Conservation (phyloP, 37 sponge, comb jelly and placozoan genomes). For the Mnemiopsis leidyi region DNA sequence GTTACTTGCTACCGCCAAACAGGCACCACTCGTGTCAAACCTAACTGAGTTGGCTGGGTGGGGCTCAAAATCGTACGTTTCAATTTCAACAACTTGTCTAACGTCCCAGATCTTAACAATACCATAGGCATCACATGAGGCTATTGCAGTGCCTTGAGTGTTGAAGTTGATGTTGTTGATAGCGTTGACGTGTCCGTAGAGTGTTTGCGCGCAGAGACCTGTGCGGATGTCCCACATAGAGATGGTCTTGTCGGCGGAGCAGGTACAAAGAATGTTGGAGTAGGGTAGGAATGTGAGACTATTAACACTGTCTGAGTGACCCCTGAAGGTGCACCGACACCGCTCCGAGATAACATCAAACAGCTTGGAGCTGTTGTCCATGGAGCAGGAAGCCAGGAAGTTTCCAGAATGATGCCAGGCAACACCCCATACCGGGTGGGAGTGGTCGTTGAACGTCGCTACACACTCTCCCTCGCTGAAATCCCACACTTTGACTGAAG, state of each 20-base stretch:
- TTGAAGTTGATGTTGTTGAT: constrained; percentile 74
- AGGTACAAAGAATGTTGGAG: constrained; percentile 72
- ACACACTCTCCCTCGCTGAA: constrained; percentile 71
- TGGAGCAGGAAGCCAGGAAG: constrained; percentile 75
- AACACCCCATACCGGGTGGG: constrained; percentile 87
- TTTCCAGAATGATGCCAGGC: constrained; percentile 82
- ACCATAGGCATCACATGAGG: constrained; percentile 68
- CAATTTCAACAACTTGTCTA: background rate
- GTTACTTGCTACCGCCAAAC: constrained; percentile 77
- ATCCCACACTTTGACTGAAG: constrained; percentile 88
- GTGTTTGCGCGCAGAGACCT: constrained; percentile 88
- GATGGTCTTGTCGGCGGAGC: constrained; percentile 93
- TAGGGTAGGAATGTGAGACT: constrained; percentile 80
- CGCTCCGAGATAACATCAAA: constrained; percentile 76
- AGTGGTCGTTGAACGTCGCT: constrained; percentile 80
- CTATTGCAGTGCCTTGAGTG: constrained; percentile 50
- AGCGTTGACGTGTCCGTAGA: constrained; percentile 85
- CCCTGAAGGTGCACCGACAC: constrained; percentile 80
- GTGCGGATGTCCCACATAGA: constrained; percentile 95
- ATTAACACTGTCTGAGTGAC: constrained; percentile 92
- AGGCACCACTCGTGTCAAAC: constrained; percentile 79
- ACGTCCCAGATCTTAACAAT: constrained; percentile 81
- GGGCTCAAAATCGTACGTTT: constrained; percentile 74
- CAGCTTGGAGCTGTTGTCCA: constrained; percentile 85
- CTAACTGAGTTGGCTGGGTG: constrained; percentile 72